Conservation (phyloP, 2,113 vertebrate species). For the Notothenia coriiceps region DNA sequence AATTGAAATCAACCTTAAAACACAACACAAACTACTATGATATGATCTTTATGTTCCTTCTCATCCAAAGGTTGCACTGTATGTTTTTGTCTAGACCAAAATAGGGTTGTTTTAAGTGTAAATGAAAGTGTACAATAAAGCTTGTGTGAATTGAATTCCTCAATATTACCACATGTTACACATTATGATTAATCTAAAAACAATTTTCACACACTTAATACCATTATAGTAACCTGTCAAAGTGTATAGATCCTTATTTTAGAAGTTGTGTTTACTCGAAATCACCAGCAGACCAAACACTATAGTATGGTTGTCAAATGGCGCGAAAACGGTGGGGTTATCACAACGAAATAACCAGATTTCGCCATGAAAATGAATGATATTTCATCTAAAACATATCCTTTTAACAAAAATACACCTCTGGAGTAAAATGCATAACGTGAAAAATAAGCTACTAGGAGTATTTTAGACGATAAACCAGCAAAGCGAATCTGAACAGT, state of each 20-base stretch:
- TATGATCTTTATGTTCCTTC: no score
- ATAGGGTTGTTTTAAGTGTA: not conserved
- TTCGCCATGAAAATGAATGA: accelerated
- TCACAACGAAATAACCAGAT: accelerated
- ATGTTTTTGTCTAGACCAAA: no score
- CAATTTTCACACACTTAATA: accelerated
- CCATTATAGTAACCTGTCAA: no score
- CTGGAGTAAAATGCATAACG: accelerated
- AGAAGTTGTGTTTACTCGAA: not conserved
- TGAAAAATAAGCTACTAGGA: accelerated
- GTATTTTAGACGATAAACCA: not conserved
- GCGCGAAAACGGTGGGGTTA: constrained; percentile 15
- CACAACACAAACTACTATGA: no score
- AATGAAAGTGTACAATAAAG: not conserved
- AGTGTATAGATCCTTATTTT: accelerated
- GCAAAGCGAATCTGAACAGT: not conserved
- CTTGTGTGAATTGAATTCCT: not conserved
- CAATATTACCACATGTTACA: not conserved
- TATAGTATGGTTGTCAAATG: not conserved
- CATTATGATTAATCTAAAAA: not conserved
- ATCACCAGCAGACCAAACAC: not conserved
- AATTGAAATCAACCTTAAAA: no score
- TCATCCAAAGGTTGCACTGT: no score
- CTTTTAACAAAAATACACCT: accelerated
- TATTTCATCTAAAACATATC: accelerated